Conservation (phyloP, 2,113 vertebrate genomes). For the Apteryx mantelli region DNA sequence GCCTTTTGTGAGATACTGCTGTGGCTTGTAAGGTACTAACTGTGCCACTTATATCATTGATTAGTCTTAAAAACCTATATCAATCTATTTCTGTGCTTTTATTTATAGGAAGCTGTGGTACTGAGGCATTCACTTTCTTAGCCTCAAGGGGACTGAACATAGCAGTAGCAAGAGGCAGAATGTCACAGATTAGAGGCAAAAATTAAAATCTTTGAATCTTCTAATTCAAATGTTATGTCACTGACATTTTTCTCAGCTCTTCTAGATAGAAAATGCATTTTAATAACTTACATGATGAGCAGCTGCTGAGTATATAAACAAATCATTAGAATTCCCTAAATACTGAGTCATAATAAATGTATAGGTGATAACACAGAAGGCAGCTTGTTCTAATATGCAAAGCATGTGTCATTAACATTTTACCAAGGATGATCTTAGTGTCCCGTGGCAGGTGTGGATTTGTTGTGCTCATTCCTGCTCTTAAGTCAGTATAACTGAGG, state of each 20-base stretch:
- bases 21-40: neutral
- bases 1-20: neutral
- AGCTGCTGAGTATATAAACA: slow-evolving; percentile 25
- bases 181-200: neutral
- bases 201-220: neutral
- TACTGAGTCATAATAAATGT: slow-evolving; percentile 31
- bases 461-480: neutral
- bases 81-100: neutral
- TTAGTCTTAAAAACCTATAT: neutral
- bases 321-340: neutral
- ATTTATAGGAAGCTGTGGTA: neutral
- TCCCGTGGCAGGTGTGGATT: neutral
- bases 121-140: neutral
- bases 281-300: slow-evolving; percentile 1
- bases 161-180: neutral
- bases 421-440: neutral
- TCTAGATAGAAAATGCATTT: neutral
- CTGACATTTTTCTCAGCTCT: neutral
- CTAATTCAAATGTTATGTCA: neutral
- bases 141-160: neutral
- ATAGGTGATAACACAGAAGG: neutral
- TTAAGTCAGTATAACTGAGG: neutral
- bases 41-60: neutral
- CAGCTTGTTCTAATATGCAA: neutral
- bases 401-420: neutral